These are phyloP conservation scores for Ornithoptera alexandrae DNA, from an alignment of 2,888 invertebrate species.

Conservation along the genomic window DNA sequence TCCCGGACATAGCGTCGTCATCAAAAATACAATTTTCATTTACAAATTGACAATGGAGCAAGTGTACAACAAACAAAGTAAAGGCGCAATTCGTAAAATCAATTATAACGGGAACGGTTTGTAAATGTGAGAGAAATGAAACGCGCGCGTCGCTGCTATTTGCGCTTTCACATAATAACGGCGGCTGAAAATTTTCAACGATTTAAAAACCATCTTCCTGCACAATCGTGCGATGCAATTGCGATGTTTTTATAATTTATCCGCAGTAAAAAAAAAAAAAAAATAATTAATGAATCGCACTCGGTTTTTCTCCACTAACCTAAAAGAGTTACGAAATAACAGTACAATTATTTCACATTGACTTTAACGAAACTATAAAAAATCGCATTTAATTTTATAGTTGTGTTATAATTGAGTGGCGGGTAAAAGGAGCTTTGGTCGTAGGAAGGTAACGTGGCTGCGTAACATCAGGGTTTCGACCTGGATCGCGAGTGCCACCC, in stretches of 20 bases:
- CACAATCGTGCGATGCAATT: conserved; percentile 9
- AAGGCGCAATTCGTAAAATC: conserved; percentile 33
- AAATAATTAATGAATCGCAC: not conserved
- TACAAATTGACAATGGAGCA: conserved; percentile 48
- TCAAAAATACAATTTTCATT: conserved; percentile 47
- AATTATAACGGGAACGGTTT: conserved; percentile 37
- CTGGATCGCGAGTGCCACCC: no score
- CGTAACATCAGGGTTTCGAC: no score
- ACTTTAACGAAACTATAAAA: no score
- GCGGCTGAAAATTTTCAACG: conserved; percentile 25
- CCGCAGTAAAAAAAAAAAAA: not conserved
- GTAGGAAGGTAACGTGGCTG: no score
- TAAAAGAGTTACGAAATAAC: not conserved
- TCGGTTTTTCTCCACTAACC: not conserved
- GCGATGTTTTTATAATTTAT: conserved; percentile 5
- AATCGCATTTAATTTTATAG: no score
- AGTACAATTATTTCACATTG: not conserved
- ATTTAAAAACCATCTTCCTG: conserved; percentile 27
- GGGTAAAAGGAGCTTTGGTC: no score
- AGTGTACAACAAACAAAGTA: conserved; percentile 40
- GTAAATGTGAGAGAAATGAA: conserved; percentile 41
- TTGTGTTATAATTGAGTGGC: no score
- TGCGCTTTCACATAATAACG: conserved; percentile 29
- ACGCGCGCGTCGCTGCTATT: conserved; percentile 37
- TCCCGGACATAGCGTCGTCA: conserved; percentile 43